Base-by-base conservation (phyloP, 1,140 invertebrate genomes). In the Drosophila paulistorum region DNA sequence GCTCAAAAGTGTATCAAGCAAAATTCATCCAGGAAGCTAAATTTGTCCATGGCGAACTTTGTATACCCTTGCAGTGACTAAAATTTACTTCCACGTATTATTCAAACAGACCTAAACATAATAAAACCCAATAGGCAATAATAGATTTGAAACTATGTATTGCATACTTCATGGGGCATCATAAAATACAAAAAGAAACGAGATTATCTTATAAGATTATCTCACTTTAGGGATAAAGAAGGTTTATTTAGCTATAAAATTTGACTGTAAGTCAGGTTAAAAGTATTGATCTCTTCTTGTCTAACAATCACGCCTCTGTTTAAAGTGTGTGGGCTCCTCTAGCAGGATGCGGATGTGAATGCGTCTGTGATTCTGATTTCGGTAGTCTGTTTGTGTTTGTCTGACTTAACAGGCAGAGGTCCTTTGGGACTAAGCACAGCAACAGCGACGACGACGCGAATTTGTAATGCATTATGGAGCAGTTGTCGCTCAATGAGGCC, bases 401-500 rank as follows among this genome's bases (percentile, higher is more conserved):
- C 17, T 20, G 45, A 48, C 1, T 20, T 9, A 10, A 11, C 39
- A 65, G 65, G 17, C 42, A 39, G 55, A 42, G 64, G 64, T 86
- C 82, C 82, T 79, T 76, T 33, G 82, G 82, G 82, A 81, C 13
- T 30, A 30, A 30, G 30, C 14, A 39, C 14, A 26, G 45, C 30
- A 48, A 59, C 66, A 68, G 42, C 58, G 4, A 42, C 65, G 63
- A 65, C 71, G 66, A 58, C 71, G 76, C 65, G 14, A 82, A 86
- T 83, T 86, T 87, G 83, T 86, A 87, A 86, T 86, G 83, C 83
- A 86, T 86, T 86, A 86, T 86, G 83, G 79, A 87, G 71, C 61
- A 79, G 82, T 67, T 17, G 60, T 62, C 59, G 33, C 61, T 51
- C 57, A 42, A 30, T 65, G 68, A 66, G 60, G 37, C 64, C 35